Percentiles rank a stretch among this genome's conserved stretches.
These are phyloP conservation scores for Mus caroli DNA, from an alignment of 2,797 vertebrate genomes.

Conservation along the genomic window DNA sequence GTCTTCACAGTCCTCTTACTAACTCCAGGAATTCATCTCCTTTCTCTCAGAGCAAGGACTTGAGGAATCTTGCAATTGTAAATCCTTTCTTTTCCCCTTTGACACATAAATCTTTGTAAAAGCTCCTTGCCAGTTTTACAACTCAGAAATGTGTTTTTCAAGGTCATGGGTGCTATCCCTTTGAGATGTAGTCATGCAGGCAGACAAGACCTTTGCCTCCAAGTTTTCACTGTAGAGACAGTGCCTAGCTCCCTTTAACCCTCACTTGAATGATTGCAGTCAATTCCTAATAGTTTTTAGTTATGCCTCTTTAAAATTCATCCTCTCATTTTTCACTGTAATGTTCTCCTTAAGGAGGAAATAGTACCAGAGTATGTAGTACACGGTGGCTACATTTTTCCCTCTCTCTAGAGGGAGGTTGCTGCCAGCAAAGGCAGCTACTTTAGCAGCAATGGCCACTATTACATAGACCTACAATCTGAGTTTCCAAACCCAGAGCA, in stretches of 20 bases:
- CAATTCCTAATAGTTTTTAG: neutral
- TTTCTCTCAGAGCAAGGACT: neutral
- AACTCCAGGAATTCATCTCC: neutral
- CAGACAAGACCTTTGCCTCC: neutral
- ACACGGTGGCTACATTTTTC: neutral
- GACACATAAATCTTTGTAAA: constrained; percentile 46
- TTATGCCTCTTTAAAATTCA: neutral
- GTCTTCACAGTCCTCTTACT: neutral
- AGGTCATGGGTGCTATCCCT: neutral
- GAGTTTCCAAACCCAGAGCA: neutral
- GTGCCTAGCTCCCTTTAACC: neutral
- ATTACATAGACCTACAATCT: neutral
- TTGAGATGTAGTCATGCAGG: neutral
- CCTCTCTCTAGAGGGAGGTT: neutral
- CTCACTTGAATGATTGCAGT: neutral
- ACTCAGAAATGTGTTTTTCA: constrained; percentile 7
- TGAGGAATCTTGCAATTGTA: constrained; percentile 7
- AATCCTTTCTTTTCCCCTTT: constrained; percentile 13
- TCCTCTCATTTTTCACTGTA: neutral
- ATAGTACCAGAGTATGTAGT: neutral
- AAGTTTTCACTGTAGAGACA: neutral
- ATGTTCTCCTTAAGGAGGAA: constrained; percentile 32
- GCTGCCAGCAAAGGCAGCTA: neutral
- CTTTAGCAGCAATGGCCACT: too few species aligned
- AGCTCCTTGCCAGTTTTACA: constrained; percentile 46